Evolutionary conservation across 2,888 invertebrate genomes (phyloP).

Genomic region (Lomographa bimaculata): DNA sequence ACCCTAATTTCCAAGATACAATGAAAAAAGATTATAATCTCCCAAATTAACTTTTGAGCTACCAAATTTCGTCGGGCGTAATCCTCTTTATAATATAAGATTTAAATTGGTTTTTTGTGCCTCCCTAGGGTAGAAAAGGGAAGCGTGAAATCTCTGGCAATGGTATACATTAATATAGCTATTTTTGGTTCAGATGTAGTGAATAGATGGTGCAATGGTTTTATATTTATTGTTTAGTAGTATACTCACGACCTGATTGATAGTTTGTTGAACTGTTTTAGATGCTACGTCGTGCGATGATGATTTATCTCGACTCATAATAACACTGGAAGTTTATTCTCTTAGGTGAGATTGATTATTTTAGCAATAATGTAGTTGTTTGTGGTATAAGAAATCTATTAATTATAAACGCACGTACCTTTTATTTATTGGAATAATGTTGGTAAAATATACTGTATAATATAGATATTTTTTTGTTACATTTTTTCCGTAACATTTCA

Average conservation of each 20-base stretch:
- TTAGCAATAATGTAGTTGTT: too few species aligned
- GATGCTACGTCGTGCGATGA: conserved; percentile 7
- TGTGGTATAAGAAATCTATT: too few species aligned
- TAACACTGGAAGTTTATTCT: too few species aligned
- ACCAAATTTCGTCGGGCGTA: conserved; percentile 37
- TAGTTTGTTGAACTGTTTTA: conserved; percentile 21
- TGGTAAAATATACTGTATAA: too few species aligned
- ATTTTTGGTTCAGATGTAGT: conserved; percentile 5
- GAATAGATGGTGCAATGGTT: conserved; percentile 5
- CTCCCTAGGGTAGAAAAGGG: conserved; percentile 52
- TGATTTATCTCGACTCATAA: too few species aligned
- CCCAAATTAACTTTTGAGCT: conserved; percentile 39
- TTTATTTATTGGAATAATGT: too few species aligned
- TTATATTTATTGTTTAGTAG: conserved; percentile 14
- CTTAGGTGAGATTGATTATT: too few species aligned
- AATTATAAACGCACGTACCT: too few species aligned
- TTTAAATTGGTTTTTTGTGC: conserved; percentile 48
- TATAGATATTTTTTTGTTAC: too few species aligned
- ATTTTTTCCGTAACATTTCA: too few species aligned
- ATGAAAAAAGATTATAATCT: conserved; percentile 41
- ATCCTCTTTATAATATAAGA: conserved; percentile 40
- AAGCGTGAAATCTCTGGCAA: conserved; percentile 51
- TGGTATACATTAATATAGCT: neutral
- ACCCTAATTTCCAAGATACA: conserved; percentile 27
- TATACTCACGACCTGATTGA: conserved; percentile 17